A percentile compares a stretch with the other conserved stretches of the same genome.
Conservation (phyloP, 2,113 vertebrate species). For the Hypomesus transpacificus region DNA sequence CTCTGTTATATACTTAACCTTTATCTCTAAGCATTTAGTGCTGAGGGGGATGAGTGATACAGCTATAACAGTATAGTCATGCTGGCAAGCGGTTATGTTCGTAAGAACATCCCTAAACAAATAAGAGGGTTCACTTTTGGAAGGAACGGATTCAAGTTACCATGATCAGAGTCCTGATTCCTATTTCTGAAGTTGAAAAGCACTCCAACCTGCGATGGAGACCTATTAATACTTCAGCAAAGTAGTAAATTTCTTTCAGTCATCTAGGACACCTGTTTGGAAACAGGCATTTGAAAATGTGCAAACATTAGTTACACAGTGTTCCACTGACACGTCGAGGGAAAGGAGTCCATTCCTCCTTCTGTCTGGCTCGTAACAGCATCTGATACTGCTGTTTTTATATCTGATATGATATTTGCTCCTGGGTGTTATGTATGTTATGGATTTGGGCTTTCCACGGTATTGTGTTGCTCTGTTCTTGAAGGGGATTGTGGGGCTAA, state of each 20-base stretch:
- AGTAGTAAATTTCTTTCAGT: constrained; percentile 57
- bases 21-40: constrained; percentile 60
- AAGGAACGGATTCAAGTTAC: constrained; percentile 64
- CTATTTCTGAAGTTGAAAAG: constrained; percentile 63
- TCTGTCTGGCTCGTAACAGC: constrained; percentile 24
- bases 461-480: too few relatives aligned
- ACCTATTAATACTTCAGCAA: constrained; percentile 46
- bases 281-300: constrained; percentile 63
- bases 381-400: background rate
- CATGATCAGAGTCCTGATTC: constrained; percentile 53
- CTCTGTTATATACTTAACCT: constrained; percentile 66
- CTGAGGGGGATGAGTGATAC: constrained; percentile 18
- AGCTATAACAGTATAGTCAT: constrained; percentile 41
- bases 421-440: too few relatives aligned
- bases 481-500: too few relatives aligned
- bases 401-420: too few relatives aligned
- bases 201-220: constrained; percentile 27
- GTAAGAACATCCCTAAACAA: constrained; percentile 53
- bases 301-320: constrained; percentile 55
- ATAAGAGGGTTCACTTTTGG: constrained; percentile 46
- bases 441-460: too few relatives aligned
- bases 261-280: constrained; percentile 68
- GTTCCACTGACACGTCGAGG: constrained; percentile 55
- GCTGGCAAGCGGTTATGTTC: constrained; percentile 53
- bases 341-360: constrained; percentile 25